Conservation (phyloP, 2,888 invertebrate genomes). For the Volucella inflata region DNA sequence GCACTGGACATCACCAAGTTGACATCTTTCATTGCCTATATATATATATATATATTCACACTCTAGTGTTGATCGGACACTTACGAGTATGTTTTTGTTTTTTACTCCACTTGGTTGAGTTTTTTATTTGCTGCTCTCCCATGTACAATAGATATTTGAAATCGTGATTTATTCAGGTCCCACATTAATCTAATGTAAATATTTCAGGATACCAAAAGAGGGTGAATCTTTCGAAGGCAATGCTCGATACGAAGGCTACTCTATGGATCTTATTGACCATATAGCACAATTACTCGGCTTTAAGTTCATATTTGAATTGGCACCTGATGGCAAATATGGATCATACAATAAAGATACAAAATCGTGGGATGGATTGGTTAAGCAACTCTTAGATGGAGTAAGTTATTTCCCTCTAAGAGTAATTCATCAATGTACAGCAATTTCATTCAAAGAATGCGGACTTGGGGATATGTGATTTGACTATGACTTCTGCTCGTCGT, state of each 20-base stretch:
- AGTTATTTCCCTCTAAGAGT: conserved; percentile 76
- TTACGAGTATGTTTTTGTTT: no score
- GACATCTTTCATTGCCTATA: no score
- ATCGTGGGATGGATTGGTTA: conserved; percentile 91
- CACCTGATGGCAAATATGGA: conserved; percentile 90
- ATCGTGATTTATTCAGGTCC: no score
- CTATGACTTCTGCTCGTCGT: conserved; percentile 96
- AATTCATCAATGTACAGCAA: not conserved
- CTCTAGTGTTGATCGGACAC: no score
- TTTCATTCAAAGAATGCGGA: conserved; percentile 90
- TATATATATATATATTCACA: no score
- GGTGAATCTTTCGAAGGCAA: conserved; percentile 88
- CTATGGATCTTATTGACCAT: conserved; percentile 93
- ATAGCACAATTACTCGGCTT: conserved; percentile 89
- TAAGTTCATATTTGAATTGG: conserved; percentile 89
- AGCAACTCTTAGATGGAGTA: conserved; percentile 90
- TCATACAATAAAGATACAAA: conserved; percentile 87
- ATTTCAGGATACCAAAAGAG: conserved; percentile 84
- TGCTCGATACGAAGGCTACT: conserved; percentile 93
- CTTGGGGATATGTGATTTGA: conserved; percentile 97
- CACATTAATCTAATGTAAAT: no score
- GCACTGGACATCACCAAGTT: no score
- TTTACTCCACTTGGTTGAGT: no score
- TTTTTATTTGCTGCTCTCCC: no score
- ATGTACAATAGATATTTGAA: no score